Conservation (phyloP, 2,797 vertebrate species). For the Paratrypauchen microcephalus region DNA sequence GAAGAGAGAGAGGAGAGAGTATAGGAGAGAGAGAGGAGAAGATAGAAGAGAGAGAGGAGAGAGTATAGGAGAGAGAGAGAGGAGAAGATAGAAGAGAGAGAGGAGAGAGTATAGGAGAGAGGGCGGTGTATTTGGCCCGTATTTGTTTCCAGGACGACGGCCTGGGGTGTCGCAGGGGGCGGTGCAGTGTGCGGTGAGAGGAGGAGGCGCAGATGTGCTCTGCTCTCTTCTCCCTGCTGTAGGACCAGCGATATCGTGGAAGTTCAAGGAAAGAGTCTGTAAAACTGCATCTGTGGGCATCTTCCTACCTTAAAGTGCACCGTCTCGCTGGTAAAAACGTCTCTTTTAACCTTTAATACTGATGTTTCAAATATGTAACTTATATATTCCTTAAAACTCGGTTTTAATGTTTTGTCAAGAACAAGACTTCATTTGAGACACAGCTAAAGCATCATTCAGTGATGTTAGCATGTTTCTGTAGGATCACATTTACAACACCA, state of each 20-base stretch:
- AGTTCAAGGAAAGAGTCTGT: background rate
- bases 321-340: background rate
- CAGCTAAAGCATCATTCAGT: background rate
- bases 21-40: background rate
- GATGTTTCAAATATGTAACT: background rate
- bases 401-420: too few relatives aligned
- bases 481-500: background rate
- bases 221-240: background rate
- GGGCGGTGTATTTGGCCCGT: too few relatives aligned
- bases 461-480: background rate
- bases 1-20: background rate
- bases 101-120: background rate
- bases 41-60: too few relatives aligned
- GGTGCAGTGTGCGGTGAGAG: background rate
- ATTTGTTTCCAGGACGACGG: background rate
- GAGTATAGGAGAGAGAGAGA: background rate
- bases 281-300: background rate
- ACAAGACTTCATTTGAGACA: background rate
- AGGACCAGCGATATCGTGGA: background rate
- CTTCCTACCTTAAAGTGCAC: background rate
- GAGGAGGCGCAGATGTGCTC: slow-evolving; percentile 4
- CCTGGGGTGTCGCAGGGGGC: background rate
- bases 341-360: background rate
- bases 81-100: background rate
- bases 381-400: background rate